Conservation (phyloP, 2,797 vertebrate genomes). For the Pseudotriccus pelzelni region DNA sequence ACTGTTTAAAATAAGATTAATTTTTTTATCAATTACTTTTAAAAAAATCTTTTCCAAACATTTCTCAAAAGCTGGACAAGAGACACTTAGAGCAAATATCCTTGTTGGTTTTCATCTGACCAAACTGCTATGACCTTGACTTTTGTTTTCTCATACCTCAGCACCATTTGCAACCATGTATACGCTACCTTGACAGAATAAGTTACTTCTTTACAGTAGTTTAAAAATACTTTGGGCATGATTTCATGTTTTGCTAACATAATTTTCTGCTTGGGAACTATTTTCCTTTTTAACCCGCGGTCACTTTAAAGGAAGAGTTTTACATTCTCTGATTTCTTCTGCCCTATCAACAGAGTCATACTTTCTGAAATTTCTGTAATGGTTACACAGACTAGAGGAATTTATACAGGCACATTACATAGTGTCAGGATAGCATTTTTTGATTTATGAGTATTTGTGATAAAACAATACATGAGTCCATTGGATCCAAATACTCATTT, state of each 20-base stretch:
- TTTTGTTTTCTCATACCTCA: neutral
- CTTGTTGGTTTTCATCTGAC: neutral
- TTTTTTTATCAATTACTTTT: neutral
- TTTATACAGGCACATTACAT: neutral
- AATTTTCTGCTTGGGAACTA: neutral
- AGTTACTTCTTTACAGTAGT: neutral
- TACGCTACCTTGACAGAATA: neutral
- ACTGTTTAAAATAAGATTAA: neutral
- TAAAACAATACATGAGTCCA: neutral
- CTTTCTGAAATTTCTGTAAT: neutral
- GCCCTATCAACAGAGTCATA: neutral
- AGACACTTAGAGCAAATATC: neutral
- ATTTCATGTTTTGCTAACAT: neutral
- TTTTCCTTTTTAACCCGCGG: neutral
- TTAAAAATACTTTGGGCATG: neutral
- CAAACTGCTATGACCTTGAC: neutral
- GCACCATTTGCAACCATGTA: neutral
- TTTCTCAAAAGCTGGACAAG: neutral
- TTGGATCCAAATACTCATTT: neutral
- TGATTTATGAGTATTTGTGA: neutral
- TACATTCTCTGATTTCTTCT: neutral
- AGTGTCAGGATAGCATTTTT: neutral
- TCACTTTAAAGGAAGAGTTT: neutral
- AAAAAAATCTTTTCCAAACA: neutral
- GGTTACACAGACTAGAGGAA: neutral